Conservation (phyloP, 1,140 invertebrate species). For the Hydropsyche tenuis region DNA sequence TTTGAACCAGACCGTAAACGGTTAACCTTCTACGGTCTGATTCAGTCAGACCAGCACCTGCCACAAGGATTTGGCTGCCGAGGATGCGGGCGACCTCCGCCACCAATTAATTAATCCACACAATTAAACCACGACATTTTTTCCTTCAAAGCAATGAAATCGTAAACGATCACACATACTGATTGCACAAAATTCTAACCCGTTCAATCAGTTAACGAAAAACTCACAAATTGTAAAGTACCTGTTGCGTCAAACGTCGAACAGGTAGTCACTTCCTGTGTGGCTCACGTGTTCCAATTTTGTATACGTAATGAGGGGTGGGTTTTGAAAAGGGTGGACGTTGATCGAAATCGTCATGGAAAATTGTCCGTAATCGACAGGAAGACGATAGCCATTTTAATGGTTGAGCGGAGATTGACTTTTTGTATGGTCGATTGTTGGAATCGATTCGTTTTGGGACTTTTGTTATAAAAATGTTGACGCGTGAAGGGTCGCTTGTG, state of each 20-base stretch:
- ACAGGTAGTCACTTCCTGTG: not conserved
- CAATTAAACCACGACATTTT: not conserved
- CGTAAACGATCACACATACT: no score
- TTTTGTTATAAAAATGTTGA: no score
- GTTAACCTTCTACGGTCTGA: not conserved
- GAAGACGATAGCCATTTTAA: slow-evolving; percentile 3
- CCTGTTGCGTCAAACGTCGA: slow-evolving; percentile 4
- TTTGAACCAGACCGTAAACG: no score
- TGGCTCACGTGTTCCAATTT: not conserved
- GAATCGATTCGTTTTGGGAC: no score
- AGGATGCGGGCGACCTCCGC: not conserved
- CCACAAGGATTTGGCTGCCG: slow-evolving; percentile 9
- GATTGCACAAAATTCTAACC: no score
- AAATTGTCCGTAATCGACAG: slow-evolving; percentile 14
- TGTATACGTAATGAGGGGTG: not conserved
- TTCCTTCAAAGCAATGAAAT: not conserved
- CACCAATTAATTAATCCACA: not conserved
- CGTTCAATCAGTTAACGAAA: no score
- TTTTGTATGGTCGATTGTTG: not conserved
- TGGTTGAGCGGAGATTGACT: slow-evolving; percentile 20
- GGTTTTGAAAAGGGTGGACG: not conserved
- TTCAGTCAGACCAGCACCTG: not conserved
- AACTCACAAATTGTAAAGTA: not conserved
- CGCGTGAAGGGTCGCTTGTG: no score
- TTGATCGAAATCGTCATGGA: slow-evolving; percentile 24